Evolutionary conservation across 2,797 vertebrate genomes (phyloP).

Genomic region (Varecia variegata): DNA sequence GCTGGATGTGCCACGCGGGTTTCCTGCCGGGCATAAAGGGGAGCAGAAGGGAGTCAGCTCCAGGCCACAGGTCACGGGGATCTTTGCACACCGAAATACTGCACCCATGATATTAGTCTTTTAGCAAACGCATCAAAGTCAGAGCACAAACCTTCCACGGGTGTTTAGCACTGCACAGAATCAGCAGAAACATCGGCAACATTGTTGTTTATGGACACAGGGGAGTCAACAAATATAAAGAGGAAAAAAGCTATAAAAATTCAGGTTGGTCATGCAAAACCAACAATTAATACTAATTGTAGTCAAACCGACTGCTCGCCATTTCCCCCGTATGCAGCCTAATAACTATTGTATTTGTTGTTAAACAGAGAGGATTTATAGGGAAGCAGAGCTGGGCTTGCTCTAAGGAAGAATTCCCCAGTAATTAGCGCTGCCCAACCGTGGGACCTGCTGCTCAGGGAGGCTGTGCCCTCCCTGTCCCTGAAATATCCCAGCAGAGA

Average conservation of each 20-base stretch:
- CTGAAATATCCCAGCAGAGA: not conserved
- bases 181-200: not conserved
- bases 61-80: not conserved
- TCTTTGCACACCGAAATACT: not conserved
- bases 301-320: not conserved
- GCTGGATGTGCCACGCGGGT: too few relatives aligned
- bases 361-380: not conserved
- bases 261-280: not conserved
- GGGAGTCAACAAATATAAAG: not conserved
- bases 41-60: not conserved
- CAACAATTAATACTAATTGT: not conserved
- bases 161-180: accelerated
- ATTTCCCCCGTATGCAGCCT: not conserved
- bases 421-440: too few relatives aligned
- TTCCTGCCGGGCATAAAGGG: not conserved
- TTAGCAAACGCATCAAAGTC: accelerated
- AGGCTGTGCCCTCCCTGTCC: not conserved
- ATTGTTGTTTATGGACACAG: not conserved
- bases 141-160: not conserved
- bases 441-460: not conserved
- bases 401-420: not conserved
- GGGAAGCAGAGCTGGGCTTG: not conserved
- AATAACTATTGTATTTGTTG: not conserved
- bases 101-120: not conserved
- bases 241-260: not conserved